These are phyloP conservation scores for Ypsolopha sequella DNA, from an alignment of 2,888 invertebrate species.

Conservation along the genomic window DNA sequence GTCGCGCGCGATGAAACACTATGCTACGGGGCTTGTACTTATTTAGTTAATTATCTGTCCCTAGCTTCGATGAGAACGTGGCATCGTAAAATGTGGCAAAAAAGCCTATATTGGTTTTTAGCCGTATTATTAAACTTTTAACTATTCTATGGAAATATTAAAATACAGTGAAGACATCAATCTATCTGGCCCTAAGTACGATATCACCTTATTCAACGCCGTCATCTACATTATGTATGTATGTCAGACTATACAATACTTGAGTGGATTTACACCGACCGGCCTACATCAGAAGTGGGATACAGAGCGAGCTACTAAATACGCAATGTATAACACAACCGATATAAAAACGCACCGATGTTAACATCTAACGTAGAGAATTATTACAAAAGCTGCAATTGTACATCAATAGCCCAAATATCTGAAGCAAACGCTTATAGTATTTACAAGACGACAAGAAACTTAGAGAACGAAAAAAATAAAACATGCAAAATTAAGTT, in stretches of 20 bases:
- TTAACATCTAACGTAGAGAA: not conserved
- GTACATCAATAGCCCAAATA: not conserved
- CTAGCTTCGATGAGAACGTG: no score
- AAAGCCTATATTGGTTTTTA: not conserved
- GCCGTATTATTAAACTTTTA: slow-evolving; percentile 20
- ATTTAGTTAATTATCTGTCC: no score
- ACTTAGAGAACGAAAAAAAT: slow-evolving; percentile 26
- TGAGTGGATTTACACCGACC: slow-evolving; percentile 2
- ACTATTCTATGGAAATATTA: slow-evolving; percentile 56
- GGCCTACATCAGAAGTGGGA: no score
- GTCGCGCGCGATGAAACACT: no score
- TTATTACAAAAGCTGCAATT: not conserved
- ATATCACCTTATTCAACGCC: slow-evolving; percentile 41
- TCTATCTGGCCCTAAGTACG: slow-evolving; percentile 40
- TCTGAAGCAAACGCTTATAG: slow-evolving; percentile 1
- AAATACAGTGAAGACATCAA: slow-evolving; percentile 62
- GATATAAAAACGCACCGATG: no score
- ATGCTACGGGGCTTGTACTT: no score
- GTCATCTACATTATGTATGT: slow-evolving; percentile 24
- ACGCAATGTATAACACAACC: no score
- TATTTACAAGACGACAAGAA: not conserved
- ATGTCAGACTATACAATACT: slow-evolving; percentile 42
- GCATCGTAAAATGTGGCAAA: not conserved
- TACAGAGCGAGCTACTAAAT: no score
- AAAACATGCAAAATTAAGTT: slow-evolving; percentile 54